These are phyloP conservation scores for Dromaius novaehollandiae DNA, from an alignment of 2,113 vertebrate genomes.

Conservation along the genomic window DNA sequence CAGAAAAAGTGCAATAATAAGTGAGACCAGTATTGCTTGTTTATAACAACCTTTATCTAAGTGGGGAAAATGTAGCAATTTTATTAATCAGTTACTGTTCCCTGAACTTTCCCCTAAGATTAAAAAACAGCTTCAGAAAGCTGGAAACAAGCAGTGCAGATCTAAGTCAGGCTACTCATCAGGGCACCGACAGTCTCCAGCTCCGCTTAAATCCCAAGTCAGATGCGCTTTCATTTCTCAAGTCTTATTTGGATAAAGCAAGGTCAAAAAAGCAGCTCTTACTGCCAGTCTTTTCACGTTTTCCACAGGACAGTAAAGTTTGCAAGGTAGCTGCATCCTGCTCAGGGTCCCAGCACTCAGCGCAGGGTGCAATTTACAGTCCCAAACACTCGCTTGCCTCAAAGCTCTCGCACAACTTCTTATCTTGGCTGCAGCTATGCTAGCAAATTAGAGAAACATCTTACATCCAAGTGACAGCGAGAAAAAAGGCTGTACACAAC, in stretches of 20 bases:
- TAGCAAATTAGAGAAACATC: neutral
- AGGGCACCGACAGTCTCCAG: neutral
- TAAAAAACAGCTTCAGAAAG: neutral
- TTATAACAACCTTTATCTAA: neutral
- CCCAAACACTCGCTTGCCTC: neutral
- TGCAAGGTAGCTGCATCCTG: neutral
- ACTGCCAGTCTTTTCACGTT: neutral
- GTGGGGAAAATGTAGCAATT: neutral
- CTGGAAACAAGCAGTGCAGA: neutral
- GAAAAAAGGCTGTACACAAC: neutral
- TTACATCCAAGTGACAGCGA: neutral
- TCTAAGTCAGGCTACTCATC: neutral
- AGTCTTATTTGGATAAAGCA: neutral
- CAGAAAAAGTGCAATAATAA: neutral
- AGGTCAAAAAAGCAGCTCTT: neutral
- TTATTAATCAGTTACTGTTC: conserved; percentile 50
- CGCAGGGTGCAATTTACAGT: neutral
- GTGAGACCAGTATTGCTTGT: neutral
- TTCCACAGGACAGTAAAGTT: neutral
- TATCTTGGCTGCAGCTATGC: neutral
- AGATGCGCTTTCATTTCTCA: neutral
- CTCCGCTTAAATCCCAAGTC: neutral
- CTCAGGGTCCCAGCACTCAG: neutral
- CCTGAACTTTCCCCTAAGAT: conserved; percentile 55
- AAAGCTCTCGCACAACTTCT: neutral